A percentile compares a stretch with the other conserved stretches of the same genome.
Evolutionary conservation across 2,888 invertebrate species (phyloP).

Genomic region (Operophtera brumata): DNA sequence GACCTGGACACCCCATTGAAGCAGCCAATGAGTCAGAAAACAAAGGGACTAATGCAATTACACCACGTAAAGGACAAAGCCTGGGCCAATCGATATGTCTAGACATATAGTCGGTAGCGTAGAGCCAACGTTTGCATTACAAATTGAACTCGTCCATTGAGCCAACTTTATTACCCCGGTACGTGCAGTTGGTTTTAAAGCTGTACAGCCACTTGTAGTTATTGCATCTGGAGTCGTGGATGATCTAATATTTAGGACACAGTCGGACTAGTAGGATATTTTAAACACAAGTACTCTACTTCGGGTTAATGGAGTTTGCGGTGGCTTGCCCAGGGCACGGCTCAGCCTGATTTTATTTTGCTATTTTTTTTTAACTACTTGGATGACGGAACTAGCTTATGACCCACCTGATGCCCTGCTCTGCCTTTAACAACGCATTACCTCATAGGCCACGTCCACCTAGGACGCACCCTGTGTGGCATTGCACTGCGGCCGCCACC

Average conservation of each 20-base stretch:
- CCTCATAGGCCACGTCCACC: too few species aligned
- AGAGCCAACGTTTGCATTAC: slow-evolving; percentile 39
- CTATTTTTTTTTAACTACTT: too few species aligned
- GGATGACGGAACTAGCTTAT: too few species aligned
- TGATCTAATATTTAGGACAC: slow-evolving; percentile 11
- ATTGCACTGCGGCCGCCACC: too few species aligned
- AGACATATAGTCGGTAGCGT: slow-evolving; percentile 54
- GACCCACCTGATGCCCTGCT: too few species aligned
- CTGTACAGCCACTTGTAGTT: slow-evolving; percentile 13
- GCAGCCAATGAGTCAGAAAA: slow-evolving; percentile 40
- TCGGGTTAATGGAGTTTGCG: not conserved
- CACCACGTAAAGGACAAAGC: slow-evolving; percentile 48
- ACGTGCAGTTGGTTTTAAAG: slow-evolving; percentile 10
- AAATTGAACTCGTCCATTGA: slow-evolving; percentile 32
- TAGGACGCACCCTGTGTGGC: too few species aligned
- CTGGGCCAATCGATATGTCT: slow-evolving; percentile 72
- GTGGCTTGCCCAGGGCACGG: not conserved
- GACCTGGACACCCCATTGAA: slow-evolving; percentile 15
- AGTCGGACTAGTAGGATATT: not conserved
- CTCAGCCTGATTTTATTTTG: too few species aligned
- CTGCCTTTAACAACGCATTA: too few species aligned
- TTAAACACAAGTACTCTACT: not conserved
- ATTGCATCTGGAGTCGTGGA: slow-evolving; percentile 6
- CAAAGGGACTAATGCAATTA: slow-evolving; percentile 56
- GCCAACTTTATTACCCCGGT: slow-evolving; percentile 6